phyloP scores from a whole-genome alignment of 2,888 invertebrate genomes.

The Deroplatys truncata region DNA sequence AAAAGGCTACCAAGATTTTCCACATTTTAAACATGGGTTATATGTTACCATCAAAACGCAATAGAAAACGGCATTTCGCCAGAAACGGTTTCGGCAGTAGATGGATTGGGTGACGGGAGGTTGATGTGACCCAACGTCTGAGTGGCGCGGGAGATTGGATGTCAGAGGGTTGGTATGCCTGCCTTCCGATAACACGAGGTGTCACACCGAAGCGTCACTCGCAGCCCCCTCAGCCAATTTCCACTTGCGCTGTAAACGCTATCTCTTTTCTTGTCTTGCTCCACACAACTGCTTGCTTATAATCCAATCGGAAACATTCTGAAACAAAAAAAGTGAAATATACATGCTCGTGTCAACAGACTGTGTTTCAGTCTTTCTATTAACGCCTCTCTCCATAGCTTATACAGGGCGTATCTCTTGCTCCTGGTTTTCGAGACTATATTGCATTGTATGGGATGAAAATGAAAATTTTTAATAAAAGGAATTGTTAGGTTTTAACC shows the following conservation, averaged over 20 bases:
- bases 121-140: neutral
- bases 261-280: neutral
- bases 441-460: no score
- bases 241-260: neutral
- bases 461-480: no score
- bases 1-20: no score
- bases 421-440: no score
- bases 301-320: neutral
- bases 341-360: neutral
- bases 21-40: no score
- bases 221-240: conserved; percentile 16
- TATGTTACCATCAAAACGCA: neutral
- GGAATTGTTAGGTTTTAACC: no score
- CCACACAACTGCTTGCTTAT: neutral
- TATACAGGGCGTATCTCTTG: no score
- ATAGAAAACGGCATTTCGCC: neutral
- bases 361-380: neutral
- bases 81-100: neutral
- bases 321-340: neutral
- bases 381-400: neutral
- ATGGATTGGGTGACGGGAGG: neutral
- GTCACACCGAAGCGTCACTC: conserved; percentile 10
- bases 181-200: conserved; percentile 5
- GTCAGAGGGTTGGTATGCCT: conserved; percentile 12
- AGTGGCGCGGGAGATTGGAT: neutral